A percentile compares a stretch with the other conserved stretches of the same genome.
These are phyloP conservation scores for Epinotia bilunana DNA, from an alignment of 2,888 invertebrate species.

Conservation along the genomic window DNA sequence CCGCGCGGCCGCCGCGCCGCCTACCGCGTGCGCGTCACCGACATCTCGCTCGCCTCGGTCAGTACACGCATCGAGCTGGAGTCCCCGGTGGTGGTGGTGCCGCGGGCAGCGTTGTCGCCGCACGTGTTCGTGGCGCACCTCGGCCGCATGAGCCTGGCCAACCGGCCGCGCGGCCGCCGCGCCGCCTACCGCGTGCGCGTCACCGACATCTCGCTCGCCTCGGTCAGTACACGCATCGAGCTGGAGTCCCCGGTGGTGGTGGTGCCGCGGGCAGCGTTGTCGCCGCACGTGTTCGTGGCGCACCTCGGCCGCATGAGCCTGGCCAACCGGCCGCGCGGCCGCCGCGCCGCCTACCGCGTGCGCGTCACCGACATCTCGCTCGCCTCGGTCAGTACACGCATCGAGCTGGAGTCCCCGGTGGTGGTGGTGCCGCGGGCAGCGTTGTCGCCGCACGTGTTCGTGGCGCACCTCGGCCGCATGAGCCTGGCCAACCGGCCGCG, in stretches of 20 bases:
- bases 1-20: conserved; percentile 56
- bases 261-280: conserved; percentile 90
- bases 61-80: conserved; percentile 89
- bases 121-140: conserved; percentile 96
- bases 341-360: conserved; percentile 80
- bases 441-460: conserved; percentile 92
- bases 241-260: conserved; percentile 97
- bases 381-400: conserved; percentile 84
- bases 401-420: conserved; percentile 95
- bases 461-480: conserved; percentile 95
- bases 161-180: conserved; percentile 46
- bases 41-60: conserved; percentile 91
- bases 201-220: conserved; percentile 92
- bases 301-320: conserved; percentile 93
- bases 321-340: conserved; percentile 47
- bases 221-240: conserved; percentile 84
- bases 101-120: conserved; percentile 89
- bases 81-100: conserved; percentile 96
- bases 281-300: conserved; percentile 93
- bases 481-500: conserved; percentile 65
- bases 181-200: conserved; percentile 87
- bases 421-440: conserved; percentile 93
- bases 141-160: conserved; percentile 88
- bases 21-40: conserved; percentile 88
- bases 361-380: conserved; percentile 92